Base-by-base conservation (phyloP, 92 coral and sea anemone species). In the Meandrina meandrites region DNA sequence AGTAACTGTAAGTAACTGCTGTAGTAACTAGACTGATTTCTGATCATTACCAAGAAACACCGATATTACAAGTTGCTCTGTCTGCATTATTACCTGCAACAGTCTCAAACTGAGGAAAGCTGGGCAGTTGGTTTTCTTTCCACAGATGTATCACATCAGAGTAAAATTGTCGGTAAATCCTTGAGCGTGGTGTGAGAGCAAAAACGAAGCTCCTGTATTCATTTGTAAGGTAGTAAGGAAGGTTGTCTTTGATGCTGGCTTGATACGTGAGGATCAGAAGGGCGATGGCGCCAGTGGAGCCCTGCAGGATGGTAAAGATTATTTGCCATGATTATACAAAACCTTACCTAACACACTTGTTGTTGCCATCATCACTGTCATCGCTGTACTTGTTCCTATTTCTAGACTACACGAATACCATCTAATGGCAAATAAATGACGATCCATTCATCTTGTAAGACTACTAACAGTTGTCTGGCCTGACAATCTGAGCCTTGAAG, bases 121-220 rank as follows among this genome's bases (percentile, higher is more conserved):
- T 88, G 14, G 73, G 67, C 10, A 81, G 83, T 58, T 88, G 84
- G 21, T 40, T 78, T 34, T 87, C 90, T 71, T 94, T 93, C 98
- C 98, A 94, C 72, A 87, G 82, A 74, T 87, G 98, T 71, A 93
- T 77, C 5, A 93, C 98, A 72, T 94, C 93, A 58, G 91, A 90
- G 79, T 93, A 94, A 80, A 94, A 93, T 60, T 90, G 93, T 78
- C 98, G 91, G 88, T 89, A 90, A 32, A 91, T 87, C 79, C 88
- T 91, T 17, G 98, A 86, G 24, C 92, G 85, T 16, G 98, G 93
- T 56, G 92, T 80, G 56, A 94, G 80, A 45, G 94, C 95, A 11
- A 94, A 68, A 36, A 92, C 81, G 48, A 94, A 51, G 78, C 78
- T 77, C 62, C 75, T 88, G 32, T 35, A 84, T 40, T 91, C 83